phyloP scores from a whole-genome alignment of 1,140 invertebrate genomes.

The Drosophila persimilis region DNA sequence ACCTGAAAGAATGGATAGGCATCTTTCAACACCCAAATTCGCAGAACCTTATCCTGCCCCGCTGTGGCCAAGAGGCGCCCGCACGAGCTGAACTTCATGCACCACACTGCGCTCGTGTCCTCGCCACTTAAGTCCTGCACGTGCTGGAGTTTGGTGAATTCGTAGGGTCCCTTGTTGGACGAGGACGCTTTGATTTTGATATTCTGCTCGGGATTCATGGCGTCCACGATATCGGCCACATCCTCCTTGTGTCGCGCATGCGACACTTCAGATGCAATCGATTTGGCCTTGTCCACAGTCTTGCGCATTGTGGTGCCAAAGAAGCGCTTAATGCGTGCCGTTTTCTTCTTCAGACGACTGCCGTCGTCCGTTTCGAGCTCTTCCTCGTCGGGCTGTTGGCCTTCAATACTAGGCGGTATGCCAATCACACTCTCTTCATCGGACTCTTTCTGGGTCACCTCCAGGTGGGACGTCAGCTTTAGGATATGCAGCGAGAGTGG shows the following conservation, averaged over 20 bases:
- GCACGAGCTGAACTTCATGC: slow-evolving; percentile 98
- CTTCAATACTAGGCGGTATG: slow-evolving; percentile 86
- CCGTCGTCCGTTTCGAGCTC: slow-evolving; percentile 82
- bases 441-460: slow-evolving; percentile 85
- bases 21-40: slow-evolving; percentile 96
- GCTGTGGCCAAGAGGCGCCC: slow-evolving; percentile 96
- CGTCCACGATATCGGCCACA: slow-evolving; percentile 92
- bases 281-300: slow-evolving; percentile 95
- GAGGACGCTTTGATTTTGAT: slow-evolving; percentile 97
- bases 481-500: slow-evolving; percentile 97
- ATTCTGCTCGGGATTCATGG: slow-evolving; percentile 92
- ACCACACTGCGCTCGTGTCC: slow-evolving; percentile 97
- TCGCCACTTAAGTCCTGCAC: slow-evolving; percentile 91
- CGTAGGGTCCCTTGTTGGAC: slow-evolving; percentile 97
- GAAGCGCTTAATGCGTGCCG: slow-evolving; percentile 91
- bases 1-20: slow-evolving; percentile 94
- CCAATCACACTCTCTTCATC: slow-evolving; percentile 93
- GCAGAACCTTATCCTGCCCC: slow-evolving; percentile 95
- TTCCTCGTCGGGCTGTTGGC: slow-evolving; percentile 85
- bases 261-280: slow-evolving; percentile 93
- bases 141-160: slow-evolving; percentile 90
- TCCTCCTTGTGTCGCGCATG: slow-evolving; percentile 93
- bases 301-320: slow-evolving; percentile 93
- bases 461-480: slow-evolving; percentile 86
- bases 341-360: slow-evolving; percentile 84